A percentile compares a stretch with the other conserved stretches of the same genome.
phyloP scores from a whole-genome alignment of 2,113 vertebrate genomes.

The Lepus americanus region DNA sequence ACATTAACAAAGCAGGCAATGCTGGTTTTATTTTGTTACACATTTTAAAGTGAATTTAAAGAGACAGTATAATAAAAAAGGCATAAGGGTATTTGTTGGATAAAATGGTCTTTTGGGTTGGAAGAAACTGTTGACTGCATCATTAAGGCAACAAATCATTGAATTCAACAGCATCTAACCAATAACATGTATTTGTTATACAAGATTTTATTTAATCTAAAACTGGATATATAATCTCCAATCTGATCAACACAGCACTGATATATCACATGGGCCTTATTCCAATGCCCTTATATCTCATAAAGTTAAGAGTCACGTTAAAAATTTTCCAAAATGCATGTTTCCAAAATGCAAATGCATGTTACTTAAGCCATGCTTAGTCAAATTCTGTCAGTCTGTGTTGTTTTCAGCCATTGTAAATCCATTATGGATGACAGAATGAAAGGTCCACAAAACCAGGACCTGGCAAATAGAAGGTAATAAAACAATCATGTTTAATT shows the following conservation, averaged over 20 bases:
- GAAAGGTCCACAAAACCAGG: not conserved
- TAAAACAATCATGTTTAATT: not conserved
- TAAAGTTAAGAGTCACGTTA: not conserved
- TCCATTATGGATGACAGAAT: not conserved
- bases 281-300: not conserved
- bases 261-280: not conserved
- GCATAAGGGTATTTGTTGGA: not conserved
- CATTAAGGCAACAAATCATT: not conserved
- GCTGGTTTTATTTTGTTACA: not conserved
- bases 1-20: not conserved
- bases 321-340: not conserved
- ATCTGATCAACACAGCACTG: not conserved
- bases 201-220: not conserved
- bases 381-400: not conserved
- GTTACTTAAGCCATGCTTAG: not conserved
- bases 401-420: not conserved
- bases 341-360: not conserved
- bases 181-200: not conserved
- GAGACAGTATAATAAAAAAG: not conserved
- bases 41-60: conserved; percentile 9
- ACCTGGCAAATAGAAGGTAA: not conserved
- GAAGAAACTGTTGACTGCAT: not conserved
- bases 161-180: not conserved
- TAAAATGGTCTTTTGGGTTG: not conserved
- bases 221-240: not conserved